phyloP scores from a whole-genome alignment of 2,797 vertebrate genomes.

The Tinamus major region DNA sequence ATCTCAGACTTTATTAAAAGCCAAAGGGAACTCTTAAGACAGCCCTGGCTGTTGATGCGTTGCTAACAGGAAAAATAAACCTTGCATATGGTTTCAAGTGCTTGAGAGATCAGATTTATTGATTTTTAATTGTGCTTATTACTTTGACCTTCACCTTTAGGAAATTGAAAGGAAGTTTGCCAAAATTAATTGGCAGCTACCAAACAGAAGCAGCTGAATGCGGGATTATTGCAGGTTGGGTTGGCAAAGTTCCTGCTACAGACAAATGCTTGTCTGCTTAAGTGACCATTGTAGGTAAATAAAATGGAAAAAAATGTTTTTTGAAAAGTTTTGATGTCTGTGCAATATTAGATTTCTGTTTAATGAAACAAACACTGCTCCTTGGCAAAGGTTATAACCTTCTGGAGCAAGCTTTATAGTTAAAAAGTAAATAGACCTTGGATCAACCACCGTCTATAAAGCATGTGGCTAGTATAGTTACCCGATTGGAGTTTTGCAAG shows the following conservation, averaged over 20 bases:
- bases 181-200: neutral
- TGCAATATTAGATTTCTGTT: neutral
- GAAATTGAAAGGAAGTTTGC: neutral
- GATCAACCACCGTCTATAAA: neutral
- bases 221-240: neutral
- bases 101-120: neutral
- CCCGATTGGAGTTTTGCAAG: neutral
- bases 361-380: no score
- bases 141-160: neutral
- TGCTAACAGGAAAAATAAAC: no score
- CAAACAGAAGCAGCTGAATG: neutral
- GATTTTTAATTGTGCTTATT: neutral
- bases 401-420: neutral
- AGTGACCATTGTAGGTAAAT: neutral
- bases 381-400: neutral
- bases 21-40: no score
- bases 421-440: neutral
- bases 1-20: no score
- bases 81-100: no score
- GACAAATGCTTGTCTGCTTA: neutral
- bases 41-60: no score
- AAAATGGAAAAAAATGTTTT: neutral
- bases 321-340: neutral
- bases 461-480: neutral
- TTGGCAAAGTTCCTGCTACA: neutral